These are phyloP conservation scores for Lymantria monacha DNA, from an alignment of 2,888 invertebrate species.

Conservation along the genomic window DNA sequence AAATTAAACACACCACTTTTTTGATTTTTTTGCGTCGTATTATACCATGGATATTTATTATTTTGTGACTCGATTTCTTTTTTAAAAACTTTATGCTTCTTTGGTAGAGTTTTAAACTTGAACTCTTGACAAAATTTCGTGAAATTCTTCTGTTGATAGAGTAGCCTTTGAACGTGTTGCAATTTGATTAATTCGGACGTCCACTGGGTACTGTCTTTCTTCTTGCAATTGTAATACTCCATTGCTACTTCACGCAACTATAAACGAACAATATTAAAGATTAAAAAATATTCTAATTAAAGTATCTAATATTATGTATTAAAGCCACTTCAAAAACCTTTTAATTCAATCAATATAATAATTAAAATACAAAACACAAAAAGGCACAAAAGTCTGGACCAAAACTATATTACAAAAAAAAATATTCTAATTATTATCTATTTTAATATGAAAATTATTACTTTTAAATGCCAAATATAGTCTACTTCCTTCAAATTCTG, in stretches of 20 bases:
- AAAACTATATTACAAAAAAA: too few species aligned
- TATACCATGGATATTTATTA: conserved; percentile 72
- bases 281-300: too few species aligned
- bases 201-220: conserved; percentile 74
- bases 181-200: conserved; percentile 66
- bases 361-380: too few species aligned
- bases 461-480: too few species aligned
- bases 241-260: conserved; percentile 88
- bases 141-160: conserved; percentile 67
- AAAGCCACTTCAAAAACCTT: too few species aligned
- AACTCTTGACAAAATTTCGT: conserved; percentile 61
- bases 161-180: conserved; percentile 64
- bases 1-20: conserved; percentile 56
- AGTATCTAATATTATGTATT: too few species aligned
- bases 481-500: too few species aligned
- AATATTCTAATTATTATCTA: too few species aligned
- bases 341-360: too few species aligned
- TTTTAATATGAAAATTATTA: too few species aligned
- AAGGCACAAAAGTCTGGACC: too few species aligned
- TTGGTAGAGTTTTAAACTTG: conserved; percentile 52
- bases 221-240: conserved; percentile 87
- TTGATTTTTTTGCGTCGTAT: conserved; percentile 55
- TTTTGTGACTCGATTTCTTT: conserved; percentile 62
- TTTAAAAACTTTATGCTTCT: conserved; percentile 42
- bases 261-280: conserved; percentile 18